Evolutionary conservation across 2,113 vertebrate genomes (phyloP), one percentile per base, ranked within the genome.

Genomic region (Motacilla tschutschensis): DNA sequence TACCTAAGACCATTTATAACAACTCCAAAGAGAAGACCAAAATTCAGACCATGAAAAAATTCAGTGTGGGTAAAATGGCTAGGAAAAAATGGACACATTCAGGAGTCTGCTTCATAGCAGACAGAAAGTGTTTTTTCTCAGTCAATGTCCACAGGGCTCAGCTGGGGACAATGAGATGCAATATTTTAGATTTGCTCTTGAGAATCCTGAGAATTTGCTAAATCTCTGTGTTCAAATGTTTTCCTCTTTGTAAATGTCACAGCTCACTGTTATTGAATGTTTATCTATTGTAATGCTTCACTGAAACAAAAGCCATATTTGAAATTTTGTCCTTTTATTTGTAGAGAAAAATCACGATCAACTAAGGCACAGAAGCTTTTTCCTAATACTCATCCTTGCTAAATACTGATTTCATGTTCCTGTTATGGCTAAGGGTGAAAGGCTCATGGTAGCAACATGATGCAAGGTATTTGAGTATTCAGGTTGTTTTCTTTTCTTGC

Each of bases 211-310:
- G 83, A 91, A 84, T 86, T 44, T 86, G 50, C 24, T 62, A 78
- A 81, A 66, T 74, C 43, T 53, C 58, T 54, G 59, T 31, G 47
- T 66, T 90, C 59, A 79, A 66, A 89, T 44, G 33, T 73, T 92
- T 92, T 79, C 35, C 40, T 73, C 63, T 82, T 79, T 66, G 76
- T 70, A 92, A 94, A 92, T 87, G 76, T 90, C 94, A 93, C 35
- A 85, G 79, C 57, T 55, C 36, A 63, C 59, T 44, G 29, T 83
- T 90, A 87, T 70, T 90, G 85, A 90, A 88, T 43, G 64, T 70
- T 88, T 73, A 70, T 55, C 75, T 70, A 82, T 65, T 82, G 51
- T 55, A 79, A 88, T 8, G 19, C 50, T 74, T 33, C 53, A 55
- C 51, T 79, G 79, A 87, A 95, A 91, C 51, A 87, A 90, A 88